Base-by-base conservation (phyloP, 64 coral and sea anemone species). In the Porites lutea region DNA sequence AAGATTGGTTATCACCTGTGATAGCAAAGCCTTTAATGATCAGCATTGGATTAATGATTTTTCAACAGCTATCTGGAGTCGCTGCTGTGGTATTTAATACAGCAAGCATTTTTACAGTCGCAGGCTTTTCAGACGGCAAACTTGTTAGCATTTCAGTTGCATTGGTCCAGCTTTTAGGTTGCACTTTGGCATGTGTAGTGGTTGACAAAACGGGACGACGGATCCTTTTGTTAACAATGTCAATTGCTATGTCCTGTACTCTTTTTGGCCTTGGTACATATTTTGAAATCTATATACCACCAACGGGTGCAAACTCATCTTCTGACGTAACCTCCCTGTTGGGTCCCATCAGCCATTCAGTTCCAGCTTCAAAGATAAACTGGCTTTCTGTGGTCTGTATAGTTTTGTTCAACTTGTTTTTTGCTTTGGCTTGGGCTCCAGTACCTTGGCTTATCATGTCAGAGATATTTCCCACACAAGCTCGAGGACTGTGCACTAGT, bases 391-490 rank as follows among this genome's bases (percentile, higher is more conserved):
- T 55, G 0, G 5, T 55, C 53, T 93, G 95, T 87, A 54, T 96
- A 5, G 19, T 96, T 51, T 9, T 96, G 16, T 96, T 93, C 45
- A 93, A 96, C 48, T 72, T 96, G 12, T 52, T 52, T 13, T 96
- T 93, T 45, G 59, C 91, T 22, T 44, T 96, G 19, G 52, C 95
- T 0, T 96, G 95, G 95, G 91, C 91, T 11, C 91, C 95, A 2
- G 58, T 93, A 55, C 91, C 95, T 5, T 96, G 91, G 95, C 91
- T 96, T 60, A 72, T 96, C 12, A 96, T 96, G 86, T 93, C 95
- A 50, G 95, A 93, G 83, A 96, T 96, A 18, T 93, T 93, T 46
- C 95, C 91, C 20, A 19, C 90, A 44, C 74, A 80, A 13, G 82
- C 88, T 48, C 78, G 95, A 27, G 87, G 95, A 44, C 51, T 48